phyloP scores from a whole-genome alignment of 2,797 vertebrate genomes.

The Antennarius maculatus region DNA sequence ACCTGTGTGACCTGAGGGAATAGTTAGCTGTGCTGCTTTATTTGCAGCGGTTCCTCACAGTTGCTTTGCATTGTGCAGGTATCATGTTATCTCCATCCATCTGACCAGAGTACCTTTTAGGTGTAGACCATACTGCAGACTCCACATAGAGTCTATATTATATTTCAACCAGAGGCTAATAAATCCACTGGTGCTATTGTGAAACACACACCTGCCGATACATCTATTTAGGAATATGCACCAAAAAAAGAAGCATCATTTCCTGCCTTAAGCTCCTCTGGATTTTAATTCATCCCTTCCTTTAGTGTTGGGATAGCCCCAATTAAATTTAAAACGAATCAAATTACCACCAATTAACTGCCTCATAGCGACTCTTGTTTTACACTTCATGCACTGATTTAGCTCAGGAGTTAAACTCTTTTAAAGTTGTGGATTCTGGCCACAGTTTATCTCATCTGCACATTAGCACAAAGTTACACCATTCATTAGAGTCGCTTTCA shows the following conservation, averaged over 20 bases:
- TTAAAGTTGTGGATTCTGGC: neutral
- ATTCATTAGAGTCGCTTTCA: neutral
- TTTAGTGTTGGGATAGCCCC: neutral
- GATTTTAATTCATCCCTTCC: neutral
- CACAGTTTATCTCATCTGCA: neutral
- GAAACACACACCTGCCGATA: neutral
- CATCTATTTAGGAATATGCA: neutral
- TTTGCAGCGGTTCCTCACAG: constrained; percentile 5
- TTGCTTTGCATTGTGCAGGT: constrained; percentile 10
- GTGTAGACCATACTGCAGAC: neutral
- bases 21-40: constrained; percentile 2
- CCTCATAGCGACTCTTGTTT: neutral
- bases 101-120: constrained; percentile 5
- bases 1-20: neutral
- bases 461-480: neutral
- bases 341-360: neutral
- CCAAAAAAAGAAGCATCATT: neutral
- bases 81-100: constrained; percentile 15
- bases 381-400: neutral
- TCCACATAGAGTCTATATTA: constrained; percentile 4
- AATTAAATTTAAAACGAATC: neutral
- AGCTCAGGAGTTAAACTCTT: neutral
- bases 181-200: neutral
- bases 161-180: neutral
- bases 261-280: neutral